Percentiles rank a stretch among this genome's conserved stretches.
Evolutionary conservation across 2,113 vertebrate species (phyloP).

Genomic region (Coptodon bakossiorum): DNA sequence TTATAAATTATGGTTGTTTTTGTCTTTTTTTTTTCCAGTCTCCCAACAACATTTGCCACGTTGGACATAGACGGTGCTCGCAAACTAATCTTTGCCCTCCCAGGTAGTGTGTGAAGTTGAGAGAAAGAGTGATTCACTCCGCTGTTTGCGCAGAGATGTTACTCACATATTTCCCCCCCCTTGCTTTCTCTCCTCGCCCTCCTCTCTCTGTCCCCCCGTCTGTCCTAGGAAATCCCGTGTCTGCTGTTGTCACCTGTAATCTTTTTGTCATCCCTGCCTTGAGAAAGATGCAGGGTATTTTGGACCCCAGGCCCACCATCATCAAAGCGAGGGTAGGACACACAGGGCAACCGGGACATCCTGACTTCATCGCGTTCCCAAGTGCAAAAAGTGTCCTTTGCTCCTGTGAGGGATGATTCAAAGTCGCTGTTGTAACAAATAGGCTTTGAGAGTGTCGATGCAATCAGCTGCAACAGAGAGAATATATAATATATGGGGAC

Average conservation of each 20-base stretch:
- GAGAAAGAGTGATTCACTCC: constrained; percentile 63
- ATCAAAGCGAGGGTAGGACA: constrained; percentile 96
- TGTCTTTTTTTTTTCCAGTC: constrained; percentile 62
- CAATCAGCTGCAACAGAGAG: neutral
- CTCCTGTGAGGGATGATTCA: neutral
- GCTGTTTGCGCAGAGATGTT: constrained; percentile 29
- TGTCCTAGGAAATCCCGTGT: constrained; percentile 92
- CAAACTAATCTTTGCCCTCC: constrained; percentile 99
- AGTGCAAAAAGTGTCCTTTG: neutral
- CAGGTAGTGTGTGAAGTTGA: constrained; percentile 88
- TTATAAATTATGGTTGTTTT: neutral
- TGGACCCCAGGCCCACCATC: constrained; percentile 98
- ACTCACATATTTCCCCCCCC: constrained; percentile 46
- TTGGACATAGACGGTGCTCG: constrained; percentile 96
- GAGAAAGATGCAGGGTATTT: constrained; percentile 99
- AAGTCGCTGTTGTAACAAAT: neutral
- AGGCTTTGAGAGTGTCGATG: neutral
- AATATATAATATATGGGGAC: neutral
- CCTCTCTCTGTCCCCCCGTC: constrained; percentile 13
- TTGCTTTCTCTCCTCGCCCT: neutral
- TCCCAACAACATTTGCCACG: constrained; percentile 98
- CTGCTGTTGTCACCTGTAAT: constrained; percentile 98
- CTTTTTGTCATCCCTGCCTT: constrained; percentile 98
- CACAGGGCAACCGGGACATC: neutral
- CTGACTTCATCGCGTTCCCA: neutral